Percentiles rank a stretch among this genome's conserved stretches.
Conservation (phyloP, 2,113 vertebrate genomes). For the Etheostoma cragini region DNA sequence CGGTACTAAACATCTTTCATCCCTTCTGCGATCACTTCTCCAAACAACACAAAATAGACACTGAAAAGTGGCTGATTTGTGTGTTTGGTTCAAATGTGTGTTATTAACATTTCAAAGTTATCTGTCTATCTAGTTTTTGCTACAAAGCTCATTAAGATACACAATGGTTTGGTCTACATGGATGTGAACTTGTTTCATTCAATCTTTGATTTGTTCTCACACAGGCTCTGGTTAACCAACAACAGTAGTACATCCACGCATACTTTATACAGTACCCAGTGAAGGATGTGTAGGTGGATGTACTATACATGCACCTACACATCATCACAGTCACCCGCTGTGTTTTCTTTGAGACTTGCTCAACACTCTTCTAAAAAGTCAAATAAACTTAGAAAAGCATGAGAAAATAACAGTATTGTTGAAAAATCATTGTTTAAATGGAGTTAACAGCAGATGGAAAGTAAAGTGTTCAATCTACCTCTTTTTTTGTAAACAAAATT, state of each 20-base stretch:
- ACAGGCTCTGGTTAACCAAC: too few species aligned
- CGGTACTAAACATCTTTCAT: too few species aligned
- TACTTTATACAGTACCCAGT: neutral
- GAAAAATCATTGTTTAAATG: constrained; percentile 4
- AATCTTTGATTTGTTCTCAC: neutral
- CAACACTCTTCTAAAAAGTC: neutral
- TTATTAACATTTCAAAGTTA: too few species aligned
- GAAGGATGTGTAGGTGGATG: too few species aligned
- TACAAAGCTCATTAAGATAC: neutral
- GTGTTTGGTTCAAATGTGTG: too few species aligned
- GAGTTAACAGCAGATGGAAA: neutral
- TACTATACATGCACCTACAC: too few species aligned
- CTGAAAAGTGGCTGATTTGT: too few species aligned
- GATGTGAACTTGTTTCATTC: neutral
- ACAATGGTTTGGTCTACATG: neutral
- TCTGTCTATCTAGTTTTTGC: too few species aligned
- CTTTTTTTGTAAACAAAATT: constrained; percentile 16
- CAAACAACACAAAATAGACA: too few species aligned
- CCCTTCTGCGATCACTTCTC: too few species aligned
- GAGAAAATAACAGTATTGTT: neutral
- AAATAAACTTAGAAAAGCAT: neutral
- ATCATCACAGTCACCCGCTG: neutral
- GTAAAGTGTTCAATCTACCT: neutral
- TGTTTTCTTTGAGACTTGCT: neutral
- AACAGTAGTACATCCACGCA: too few species aligned